These are phyloP conservation scores for Phoenicopterus ruber DNA, from an alignment of 2,113 vertebrate genomes.

Conservation along the genomic window DNA sequence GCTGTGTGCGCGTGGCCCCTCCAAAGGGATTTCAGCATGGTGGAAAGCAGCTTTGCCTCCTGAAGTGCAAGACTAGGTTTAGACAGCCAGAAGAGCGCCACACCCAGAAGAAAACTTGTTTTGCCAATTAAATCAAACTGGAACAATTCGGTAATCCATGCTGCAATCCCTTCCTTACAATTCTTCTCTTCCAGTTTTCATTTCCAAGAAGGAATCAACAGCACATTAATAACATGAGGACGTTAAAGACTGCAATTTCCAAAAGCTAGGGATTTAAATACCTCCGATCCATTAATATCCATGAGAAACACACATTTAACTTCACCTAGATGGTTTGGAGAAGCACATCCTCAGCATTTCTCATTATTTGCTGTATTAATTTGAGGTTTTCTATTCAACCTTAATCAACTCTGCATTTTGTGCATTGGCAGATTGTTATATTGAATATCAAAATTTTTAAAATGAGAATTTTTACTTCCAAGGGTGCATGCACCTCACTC, in stretches of 20 bases:
- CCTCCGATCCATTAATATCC: background rate
- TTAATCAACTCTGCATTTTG: background rate
- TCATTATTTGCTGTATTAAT: background rate
- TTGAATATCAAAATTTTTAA: background rate
- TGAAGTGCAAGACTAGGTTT: background rate
- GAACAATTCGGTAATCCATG: background rate
- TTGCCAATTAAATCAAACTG: background rate
- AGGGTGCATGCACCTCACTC: background rate
- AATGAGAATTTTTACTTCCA: background rate
- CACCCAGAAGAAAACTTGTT: background rate
- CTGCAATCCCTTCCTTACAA: background rate
- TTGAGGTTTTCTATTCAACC: background rate
- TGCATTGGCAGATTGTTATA: background rate
- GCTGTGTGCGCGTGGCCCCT: accelerated
- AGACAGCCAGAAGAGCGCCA: background rate
- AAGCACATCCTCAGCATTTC: background rate
- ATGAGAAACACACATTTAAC: background rate
- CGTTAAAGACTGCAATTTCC: background rate
- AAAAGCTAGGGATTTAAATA: background rate
- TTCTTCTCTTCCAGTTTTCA: background rate
- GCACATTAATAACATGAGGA: background rate
- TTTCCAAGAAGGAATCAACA: background rate
- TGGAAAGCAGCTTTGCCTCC: background rate
- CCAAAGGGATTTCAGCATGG: background rate
- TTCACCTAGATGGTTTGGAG: background rate